These are phyloP conservation scores for Drosophila murphyi DNA, from an alignment of 1,140 invertebrate species.

Conservation along the genomic window DNA sequence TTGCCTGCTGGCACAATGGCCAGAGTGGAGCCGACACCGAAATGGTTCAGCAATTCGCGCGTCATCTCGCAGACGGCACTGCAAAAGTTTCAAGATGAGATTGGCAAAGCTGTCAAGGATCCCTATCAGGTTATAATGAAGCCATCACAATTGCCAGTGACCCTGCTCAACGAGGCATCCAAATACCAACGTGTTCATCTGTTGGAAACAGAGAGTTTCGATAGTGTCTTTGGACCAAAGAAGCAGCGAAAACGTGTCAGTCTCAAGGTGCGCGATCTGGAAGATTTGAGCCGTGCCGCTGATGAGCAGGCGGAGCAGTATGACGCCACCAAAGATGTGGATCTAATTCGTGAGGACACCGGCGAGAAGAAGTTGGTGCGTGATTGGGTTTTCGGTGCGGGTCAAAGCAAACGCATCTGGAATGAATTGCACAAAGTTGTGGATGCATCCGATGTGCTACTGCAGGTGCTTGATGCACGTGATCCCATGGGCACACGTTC, in stretches of 20 bases:
- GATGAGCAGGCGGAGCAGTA: conserved; percentile 91
- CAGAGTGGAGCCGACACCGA: conserved; percentile 97
- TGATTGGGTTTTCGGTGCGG: conserved; percentile 95
- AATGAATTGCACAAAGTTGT: conserved; percentile 99
- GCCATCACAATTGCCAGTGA: conserved; percentile 97
- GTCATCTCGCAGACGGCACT: conserved; percentile 97
- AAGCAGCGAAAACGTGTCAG: conserved; percentile 96
- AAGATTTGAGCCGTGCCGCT: conserved; percentile 89
- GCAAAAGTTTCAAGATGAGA: conserved; percentile 98
- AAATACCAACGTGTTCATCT: conserved; percentile 97
- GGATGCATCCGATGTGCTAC: conserved; percentile 98
- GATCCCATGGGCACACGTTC: conserved; percentile 98
- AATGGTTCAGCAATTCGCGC: conserved; percentile 98
- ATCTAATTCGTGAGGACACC: conserved; percentile 93
- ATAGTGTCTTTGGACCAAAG: conserved; percentile 97
- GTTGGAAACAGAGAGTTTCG: conserved; percentile 97
- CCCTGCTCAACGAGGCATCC: conserved; percentile 96
- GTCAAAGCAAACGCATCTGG: conserved; percentile 99
- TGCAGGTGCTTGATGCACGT: conserved; percentile 97
- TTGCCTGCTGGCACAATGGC: conserved; percentile 95
- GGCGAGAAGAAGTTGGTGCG: conserved; percentile 90
- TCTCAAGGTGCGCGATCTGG: conserved; percentile 89
- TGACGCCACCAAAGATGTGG: conserved; percentile 91
- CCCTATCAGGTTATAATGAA: conserved; percentile 99
- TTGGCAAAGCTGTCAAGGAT: conserved; percentile 96